Base-by-base conservation (phyloP, 1,140 invertebrate genomes). In the Delia radicum region DNA sequence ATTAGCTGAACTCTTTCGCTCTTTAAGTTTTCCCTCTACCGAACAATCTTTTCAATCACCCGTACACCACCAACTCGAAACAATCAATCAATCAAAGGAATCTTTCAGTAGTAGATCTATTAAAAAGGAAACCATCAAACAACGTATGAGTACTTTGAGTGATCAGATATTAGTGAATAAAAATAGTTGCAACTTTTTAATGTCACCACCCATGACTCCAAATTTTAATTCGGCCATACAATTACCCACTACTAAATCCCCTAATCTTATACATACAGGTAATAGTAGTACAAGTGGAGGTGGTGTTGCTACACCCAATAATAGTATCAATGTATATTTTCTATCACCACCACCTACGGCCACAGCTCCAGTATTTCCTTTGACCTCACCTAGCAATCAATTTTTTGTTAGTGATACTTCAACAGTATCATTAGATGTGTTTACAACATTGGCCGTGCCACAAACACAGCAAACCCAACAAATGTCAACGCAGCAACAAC, bases 121-220 rank as follows among this genome's bases (percentile, higher is more conserved):
- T 13, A 48, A 33, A 18, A 69, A 69, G 8, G 65, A 69, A 5
- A 33, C 65, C 0, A 75, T 77, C 24, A 73, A 74, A 21, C 83
- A 85, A 27, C 82, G 84, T 15, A 75, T 85, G 77, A 85, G 84
- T 76, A 84, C 84, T 62, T 77, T 85, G 21, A 85, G 84, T 72
- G 84, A 85, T 79, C 84, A 85, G 76, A 37, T 76, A 28, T 67
- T 77, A 10, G 78, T 82, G 80, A 76, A 74, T 27, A 75, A 71
- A 7, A 79, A 72, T 61, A 76, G 83, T 75, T 67, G 79, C 27
- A 85, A 84, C 72, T 78, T 77, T 62, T 37, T 85, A 72, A 84
- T 85, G 80, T 85, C 84, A 78, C 84, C 84, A 81, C 84, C 84
- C 80, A 80, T 82, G 65, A 85, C 84, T 55, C 84, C 84, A 27